These are phyloP conservation scores for Siniperca chuatsi DNA, from an alignment of 2,113 vertebrate species.

Conservation along the genomic window DNA sequence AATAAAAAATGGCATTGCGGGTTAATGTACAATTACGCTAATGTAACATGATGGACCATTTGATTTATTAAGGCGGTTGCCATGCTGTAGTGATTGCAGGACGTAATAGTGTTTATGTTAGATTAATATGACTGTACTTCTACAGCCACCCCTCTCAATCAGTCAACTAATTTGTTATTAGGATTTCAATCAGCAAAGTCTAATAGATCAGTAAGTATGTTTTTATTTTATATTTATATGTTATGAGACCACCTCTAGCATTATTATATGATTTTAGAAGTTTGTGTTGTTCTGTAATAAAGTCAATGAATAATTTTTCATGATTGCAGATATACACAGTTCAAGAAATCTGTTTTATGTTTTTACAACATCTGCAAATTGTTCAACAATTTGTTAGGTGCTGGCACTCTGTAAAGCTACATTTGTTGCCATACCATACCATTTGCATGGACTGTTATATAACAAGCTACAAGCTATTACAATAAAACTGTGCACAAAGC, in stretches of 20 bases:
- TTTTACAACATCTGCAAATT: constrained; percentile 4
- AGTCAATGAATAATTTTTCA: not conserved
- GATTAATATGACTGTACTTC: constrained; percentile 46
- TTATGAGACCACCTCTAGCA: not conserved
- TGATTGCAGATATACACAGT: constrained; percentile 1
- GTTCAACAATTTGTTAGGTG: not conserved
- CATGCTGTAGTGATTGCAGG: constrained; percentile 52
- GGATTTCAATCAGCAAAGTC: constrained; percentile 43
- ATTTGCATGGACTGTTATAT: constrained; percentile 8
- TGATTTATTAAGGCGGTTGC: constrained; percentile 53
- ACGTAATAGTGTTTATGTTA: constrained; percentile 46
- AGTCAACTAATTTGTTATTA: constrained; percentile 37
- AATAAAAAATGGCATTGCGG: constrained; percentile 13
- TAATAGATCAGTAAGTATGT: constrained; percentile 7
- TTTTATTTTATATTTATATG: not conserved
- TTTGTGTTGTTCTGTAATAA: constrained; percentile 14
- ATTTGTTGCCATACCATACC: constrained; percentile 6
- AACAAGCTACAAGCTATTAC: not conserved
- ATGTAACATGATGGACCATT: constrained; percentile 51
- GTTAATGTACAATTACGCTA: constrained; percentile 51
- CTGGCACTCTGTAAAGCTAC: not conserved
- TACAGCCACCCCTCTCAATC: constrained; percentile 38
- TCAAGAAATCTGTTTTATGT: not conserved
- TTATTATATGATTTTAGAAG: not conserved
- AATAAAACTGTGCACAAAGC: constrained; percentile 11